A percentile compares a stretch with the other conserved stretches of the same genome.
Evolutionary conservation across 2,797 vertebrate species (phyloP).

Genomic region (Lithobates sylvaticus): DNA sequence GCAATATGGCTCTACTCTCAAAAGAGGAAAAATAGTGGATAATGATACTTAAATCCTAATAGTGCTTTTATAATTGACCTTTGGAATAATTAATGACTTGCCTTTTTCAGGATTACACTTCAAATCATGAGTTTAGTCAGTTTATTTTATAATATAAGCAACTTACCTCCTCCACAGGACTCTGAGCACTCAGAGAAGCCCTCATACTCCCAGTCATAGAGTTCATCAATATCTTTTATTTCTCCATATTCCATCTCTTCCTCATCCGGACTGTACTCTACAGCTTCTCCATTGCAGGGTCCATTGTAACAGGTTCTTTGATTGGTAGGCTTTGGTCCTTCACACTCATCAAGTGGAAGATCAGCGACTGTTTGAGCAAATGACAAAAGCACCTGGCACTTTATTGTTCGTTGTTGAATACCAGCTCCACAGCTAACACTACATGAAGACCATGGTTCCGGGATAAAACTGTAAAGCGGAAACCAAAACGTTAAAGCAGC

Average conservation of each 20-base stretch:
- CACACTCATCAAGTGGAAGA: slow-evolving; percentile 90
- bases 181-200: slow-evolving; percentile 93
- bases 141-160: not conserved
- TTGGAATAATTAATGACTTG: no score
- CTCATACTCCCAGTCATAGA: slow-evolving; percentile 94
- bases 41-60: no score
- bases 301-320: slow-evolving; percentile 86
- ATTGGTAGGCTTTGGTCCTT: slow-evolving; percentile 82
- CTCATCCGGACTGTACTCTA: slow-evolving; percentile 70
- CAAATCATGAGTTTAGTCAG: not conserved
- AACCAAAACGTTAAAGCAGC: not conserved
- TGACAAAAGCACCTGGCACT: slow-evolving; percentile 92
- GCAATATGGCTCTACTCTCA: no score
- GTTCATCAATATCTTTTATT: slow-evolving; percentile 80
- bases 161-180: slow-evolving; percentile 92
- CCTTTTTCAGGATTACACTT: not conserved
- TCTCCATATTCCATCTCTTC: slow-evolving; percentile 66
- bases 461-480: slow-evolving; percentile 84
- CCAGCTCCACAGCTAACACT: slow-evolving; percentile 91
- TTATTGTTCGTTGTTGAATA: slow-evolving; percentile 83
- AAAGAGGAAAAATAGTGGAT: no score
- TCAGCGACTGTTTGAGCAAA: slow-evolving; percentile 95
- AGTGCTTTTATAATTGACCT: no score
- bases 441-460: slow-evolving; percentile 90
- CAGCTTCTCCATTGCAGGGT: slow-evolving; percentile 79